These are phyloP conservation scores for Ophion slaviceki DNA, from an alignment of 2,888 invertebrate genomes.

Conservation along the genomic window DNA sequence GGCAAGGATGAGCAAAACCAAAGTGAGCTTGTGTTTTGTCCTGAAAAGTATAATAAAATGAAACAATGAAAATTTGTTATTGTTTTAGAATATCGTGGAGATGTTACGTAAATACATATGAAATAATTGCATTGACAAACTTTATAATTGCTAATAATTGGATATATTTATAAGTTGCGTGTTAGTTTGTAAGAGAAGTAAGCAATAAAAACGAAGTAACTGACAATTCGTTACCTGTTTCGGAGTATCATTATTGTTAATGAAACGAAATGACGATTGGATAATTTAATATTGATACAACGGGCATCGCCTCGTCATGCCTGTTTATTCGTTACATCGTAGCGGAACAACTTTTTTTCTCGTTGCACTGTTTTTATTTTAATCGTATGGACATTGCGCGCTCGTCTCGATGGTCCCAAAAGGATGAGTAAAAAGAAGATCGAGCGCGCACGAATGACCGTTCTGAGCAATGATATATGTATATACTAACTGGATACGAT, in stretches of 20 bases:
- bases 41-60: constrained; percentile 67
- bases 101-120: not conserved
- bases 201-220: not conserved
- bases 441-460: constrained; percentile 1
- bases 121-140: not conserved
- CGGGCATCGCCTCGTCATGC: constrained; percentile 41
- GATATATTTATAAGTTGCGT: not conserved
- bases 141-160: not conserved
- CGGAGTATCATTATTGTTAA: constrained; percentile 60
- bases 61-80: not conserved
- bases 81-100: not conserved
- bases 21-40: constrained; percentile 72
- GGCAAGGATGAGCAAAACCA: constrained; percentile 71
- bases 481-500: no score
- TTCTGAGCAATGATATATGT: not conserved
- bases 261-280: constrained; percentile 33
- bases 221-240: constrained; percentile 55
- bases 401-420: constrained; percentile 15
- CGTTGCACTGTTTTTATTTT: not conserved
- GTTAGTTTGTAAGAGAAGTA: not conserved
- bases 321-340: constrained; percentile 32
- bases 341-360: constrained; percentile 5
- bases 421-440: not conserved
- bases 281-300: constrained; percentile 23
- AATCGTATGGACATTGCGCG: constrained; percentile 1